Conservation (phyloP, 1,140 invertebrate species). For the Solenopsis fugax region DNA sequence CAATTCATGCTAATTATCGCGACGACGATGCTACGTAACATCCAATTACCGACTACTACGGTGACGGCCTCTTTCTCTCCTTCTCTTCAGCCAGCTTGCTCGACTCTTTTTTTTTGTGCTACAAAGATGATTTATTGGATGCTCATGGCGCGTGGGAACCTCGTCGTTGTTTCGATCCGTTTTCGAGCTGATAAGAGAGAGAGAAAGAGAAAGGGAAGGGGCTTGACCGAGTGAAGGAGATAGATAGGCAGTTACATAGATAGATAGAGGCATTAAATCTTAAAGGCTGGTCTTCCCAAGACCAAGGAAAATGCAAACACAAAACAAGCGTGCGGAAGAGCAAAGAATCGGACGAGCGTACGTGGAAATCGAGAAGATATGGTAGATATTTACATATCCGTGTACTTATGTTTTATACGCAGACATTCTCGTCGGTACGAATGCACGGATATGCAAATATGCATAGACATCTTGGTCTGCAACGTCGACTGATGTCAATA, state of each 20-base stretch:
- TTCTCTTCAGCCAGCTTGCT: not conserved
- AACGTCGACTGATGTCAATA: constrained; percentile 56
- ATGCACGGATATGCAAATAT: constrained; percentile 56
- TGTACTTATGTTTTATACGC: constrained; percentile 41
- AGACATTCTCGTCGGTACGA: constrained; percentile 25
- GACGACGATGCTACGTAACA: constrained; percentile 68
- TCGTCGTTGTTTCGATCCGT: constrained; percentile 30
- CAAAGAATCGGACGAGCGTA: constrained; percentile 21
- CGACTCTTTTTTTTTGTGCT: constrained; percentile 12
- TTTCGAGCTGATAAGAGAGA: not conserved
- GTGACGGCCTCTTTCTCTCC: not conserved
- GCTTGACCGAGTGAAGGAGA: not conserved
- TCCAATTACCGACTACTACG: constrained; percentile 73
- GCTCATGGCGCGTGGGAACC: constrained; percentile 24
- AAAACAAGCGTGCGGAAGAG: constrained; percentile 7
- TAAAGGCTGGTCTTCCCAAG: not conserved
- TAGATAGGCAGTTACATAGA: constrained; percentile 43
- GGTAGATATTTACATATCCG: constrained; percentile 44
- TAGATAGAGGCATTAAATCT: constrained; percentile 55
- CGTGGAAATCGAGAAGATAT: constrained; percentile 11
- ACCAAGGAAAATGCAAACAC: not conserved
- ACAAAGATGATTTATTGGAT: constrained; percentile 56
- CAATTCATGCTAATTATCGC: constrained; percentile 78
- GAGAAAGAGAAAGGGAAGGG: not conserved
- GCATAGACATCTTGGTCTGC: constrained; percentile 51